A percentile compares a stretch with the other conserved stretches of the same genome.
Evolutionary conservation across 2,797 vertebrate species (phyloP).

Genomic region (Chiloscyllium punctatum): DNA sequence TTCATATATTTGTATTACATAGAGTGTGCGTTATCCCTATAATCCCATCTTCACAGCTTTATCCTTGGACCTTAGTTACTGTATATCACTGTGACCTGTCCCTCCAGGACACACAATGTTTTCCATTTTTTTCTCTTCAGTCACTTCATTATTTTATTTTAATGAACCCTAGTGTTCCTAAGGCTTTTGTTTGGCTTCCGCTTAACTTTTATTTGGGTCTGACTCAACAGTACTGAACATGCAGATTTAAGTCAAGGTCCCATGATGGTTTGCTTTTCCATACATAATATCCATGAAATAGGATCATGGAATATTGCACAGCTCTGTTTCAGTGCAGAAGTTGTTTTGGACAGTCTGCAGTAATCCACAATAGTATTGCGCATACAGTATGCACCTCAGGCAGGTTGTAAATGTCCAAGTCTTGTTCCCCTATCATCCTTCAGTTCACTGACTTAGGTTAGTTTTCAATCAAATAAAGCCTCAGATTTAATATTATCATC

Average conservation of each 20-base stretch:
- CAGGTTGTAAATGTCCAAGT: background rate
- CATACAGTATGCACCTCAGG: background rate
- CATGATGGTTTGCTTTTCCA: background rate
- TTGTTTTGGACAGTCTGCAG: background rate
- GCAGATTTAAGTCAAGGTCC: background rate
- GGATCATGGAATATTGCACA: background rate
- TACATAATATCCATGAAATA: conserved; percentile 21
- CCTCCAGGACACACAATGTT: background rate
- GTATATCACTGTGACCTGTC: conserved; percentile 1
- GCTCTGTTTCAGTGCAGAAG: background rate
- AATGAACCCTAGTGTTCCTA: background rate
- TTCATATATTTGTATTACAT: conserved; percentile 10
- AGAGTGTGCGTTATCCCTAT: background rate
- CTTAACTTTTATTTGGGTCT: background rate
- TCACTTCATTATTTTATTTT: conserved; percentile 17
- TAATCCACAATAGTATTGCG: background rate
- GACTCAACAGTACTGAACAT: background rate
- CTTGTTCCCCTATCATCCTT: background rate
- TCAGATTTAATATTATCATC: background rate
- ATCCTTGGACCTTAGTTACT: background rate
- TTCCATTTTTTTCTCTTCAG: background rate
- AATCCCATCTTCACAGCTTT: conserved; percentile 11
- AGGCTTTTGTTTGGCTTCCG: background rate
- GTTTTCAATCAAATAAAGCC: no score
- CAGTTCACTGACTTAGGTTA: background rate